A percentile compares a stretch with the other conserved stretches of the same genome.
These are phyloP conservation scores for Xanthostigma xanthostigma DNA, from an alignment of 2,888 invertebrate species.

Conservation along the genomic window DNA sequence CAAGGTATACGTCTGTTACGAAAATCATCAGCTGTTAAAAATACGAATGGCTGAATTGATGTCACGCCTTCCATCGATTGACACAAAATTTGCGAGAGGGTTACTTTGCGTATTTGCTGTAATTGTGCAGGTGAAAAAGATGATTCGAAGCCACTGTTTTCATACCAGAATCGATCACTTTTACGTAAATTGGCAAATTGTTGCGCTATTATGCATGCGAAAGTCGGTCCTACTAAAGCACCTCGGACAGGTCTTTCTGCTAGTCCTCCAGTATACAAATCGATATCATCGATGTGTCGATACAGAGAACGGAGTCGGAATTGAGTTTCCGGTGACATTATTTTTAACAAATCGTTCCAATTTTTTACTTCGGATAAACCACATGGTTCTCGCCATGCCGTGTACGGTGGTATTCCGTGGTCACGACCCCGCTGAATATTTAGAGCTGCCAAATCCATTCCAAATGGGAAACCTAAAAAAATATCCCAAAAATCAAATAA, in stretches of 20 bases:
- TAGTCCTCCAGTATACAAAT: constrained; percentile 70
- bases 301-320: constrained; percentile 39
- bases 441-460: constrained; percentile 76
- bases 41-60: constrained; percentile 55
- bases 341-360: constrained; percentile 55
- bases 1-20: constrained; percentile 45
- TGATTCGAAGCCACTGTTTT: constrained; percentile 57
- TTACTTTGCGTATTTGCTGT: constrained; percentile 53
- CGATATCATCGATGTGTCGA: constrained; percentile 64
- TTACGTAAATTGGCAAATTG: constrained; percentile 65
- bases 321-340: constrained; percentile 48
- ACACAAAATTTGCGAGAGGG: constrained; percentile 58
- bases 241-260: constrained; percentile 67
- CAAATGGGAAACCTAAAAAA: constrained; percentile 43
- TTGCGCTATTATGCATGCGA: constrained; percentile 77
- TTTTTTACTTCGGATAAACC: constrained; percentile 47
- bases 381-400: constrained; percentile 65
- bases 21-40: constrained; percentile 42
- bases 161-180: constrained; percentile 74
- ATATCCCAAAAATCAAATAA: not conserved
- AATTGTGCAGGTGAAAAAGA: constrained; percentile 65
- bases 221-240: constrained; percentile 73
- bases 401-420: constrained; percentile 71
- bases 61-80: constrained; percentile 48
- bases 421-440: constrained; percentile 80